Conservation (phyloP, 2,888 invertebrate genomes). For the Pheosia tremula region DNA sequence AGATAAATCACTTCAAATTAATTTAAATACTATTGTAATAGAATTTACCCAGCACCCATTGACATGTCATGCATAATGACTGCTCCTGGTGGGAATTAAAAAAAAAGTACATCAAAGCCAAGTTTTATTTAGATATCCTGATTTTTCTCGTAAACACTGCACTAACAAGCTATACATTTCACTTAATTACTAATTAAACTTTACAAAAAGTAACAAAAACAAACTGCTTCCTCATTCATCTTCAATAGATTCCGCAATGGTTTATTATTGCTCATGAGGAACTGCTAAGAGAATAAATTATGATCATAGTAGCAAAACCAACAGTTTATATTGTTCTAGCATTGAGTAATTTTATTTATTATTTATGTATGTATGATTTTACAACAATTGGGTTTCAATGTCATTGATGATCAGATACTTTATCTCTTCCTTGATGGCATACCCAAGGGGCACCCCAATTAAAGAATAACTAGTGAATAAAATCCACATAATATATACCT, state of each 20-base stretch:
- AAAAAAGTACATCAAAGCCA: constrained; percentile 29
- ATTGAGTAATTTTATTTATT: too few relatives aligned
- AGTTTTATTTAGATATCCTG: constrained; percentile 49
- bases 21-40: too few relatives aligned
- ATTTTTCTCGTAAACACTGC: constrained; percentile 37
- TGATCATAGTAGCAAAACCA: neutral
- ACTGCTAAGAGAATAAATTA: neutral
- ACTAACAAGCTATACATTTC: constrained; percentile 49
- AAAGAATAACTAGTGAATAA: constrained; percentile 17
- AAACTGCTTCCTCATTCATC: neutral
- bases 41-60: too few relatives aligned
- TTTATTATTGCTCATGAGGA: neutral
- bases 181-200: constrained; percentile 52
- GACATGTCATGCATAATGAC: too few relatives aligned
- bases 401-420: too few relatives aligned
- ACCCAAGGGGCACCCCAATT: neutral
- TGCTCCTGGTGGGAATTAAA: constrained; percentile 9
- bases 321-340: too few relatives aligned
- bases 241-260: constrained; percentile 1
- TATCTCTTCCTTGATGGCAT: neutral
- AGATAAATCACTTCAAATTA: too few relatives aligned
- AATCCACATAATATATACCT: constrained; percentile 25
- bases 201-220: constrained; percentile 47
- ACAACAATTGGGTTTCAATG: too few relatives aligned
- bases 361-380: too few relatives aligned